Evolutionary conservation across 2,888 invertebrate genomes (phyloP).

Genomic region (Epinotia brunnichana): DNA sequence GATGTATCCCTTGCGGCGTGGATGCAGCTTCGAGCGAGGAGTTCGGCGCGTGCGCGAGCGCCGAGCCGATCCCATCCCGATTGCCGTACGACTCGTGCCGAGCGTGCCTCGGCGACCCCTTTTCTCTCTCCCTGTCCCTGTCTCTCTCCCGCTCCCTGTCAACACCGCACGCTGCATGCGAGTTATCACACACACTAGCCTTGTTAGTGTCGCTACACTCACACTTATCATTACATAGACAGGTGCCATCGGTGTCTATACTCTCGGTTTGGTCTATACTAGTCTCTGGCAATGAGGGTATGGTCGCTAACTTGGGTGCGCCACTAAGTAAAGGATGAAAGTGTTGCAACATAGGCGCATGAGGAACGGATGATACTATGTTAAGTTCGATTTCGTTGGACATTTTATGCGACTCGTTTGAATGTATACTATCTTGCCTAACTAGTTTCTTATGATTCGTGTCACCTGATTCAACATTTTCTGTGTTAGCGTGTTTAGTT

Average conservation of each 20-base stretch:
- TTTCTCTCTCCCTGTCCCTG: slow-evolving; percentile 61
- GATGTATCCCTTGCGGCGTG: slow-evolving; percentile 84
- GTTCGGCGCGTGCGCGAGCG: slow-evolving; percentile 59
- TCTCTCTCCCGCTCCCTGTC: slow-evolving; percentile 73
- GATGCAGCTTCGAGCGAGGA: slow-evolving; percentile 77
- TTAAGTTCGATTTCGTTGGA: slow-evolving; percentile 64
- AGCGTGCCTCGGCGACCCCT: slow-evolving; percentile 78
- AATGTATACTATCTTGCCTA: slow-evolving; percentile 72
- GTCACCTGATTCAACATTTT: slow-evolving; percentile 31
- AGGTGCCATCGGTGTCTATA: slow-evolving; percentile 63
- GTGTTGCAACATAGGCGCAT: slow-evolving; percentile 67
- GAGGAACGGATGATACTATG: slow-evolving; percentile 55
- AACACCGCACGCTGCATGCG: slow-evolving; percentile 82
- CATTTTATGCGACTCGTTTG: slow-evolving; percentile 68
- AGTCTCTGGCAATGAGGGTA: slow-evolving; percentile 74
- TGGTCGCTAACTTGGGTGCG: slow-evolving; percentile 67
- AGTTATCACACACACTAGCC: slow-evolving; percentile 82
- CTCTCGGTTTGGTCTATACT: slow-evolving; percentile 66
- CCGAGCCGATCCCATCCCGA: slow-evolving; percentile 60
- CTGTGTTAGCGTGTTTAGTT: not conserved
- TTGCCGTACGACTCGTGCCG: slow-evolving; percentile 83
- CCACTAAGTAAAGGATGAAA: slow-evolving; percentile 73
- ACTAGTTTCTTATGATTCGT: slow-evolving; percentile 60
- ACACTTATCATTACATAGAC: slow-evolving; percentile 49
- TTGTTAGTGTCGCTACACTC: slow-evolving; percentile 66